Evolutionary conservation across 2,888 invertebrate species (phyloP), one percentile per base, ranked within the genome.

Genomic region (Platerodrilus igneus): DNA sequence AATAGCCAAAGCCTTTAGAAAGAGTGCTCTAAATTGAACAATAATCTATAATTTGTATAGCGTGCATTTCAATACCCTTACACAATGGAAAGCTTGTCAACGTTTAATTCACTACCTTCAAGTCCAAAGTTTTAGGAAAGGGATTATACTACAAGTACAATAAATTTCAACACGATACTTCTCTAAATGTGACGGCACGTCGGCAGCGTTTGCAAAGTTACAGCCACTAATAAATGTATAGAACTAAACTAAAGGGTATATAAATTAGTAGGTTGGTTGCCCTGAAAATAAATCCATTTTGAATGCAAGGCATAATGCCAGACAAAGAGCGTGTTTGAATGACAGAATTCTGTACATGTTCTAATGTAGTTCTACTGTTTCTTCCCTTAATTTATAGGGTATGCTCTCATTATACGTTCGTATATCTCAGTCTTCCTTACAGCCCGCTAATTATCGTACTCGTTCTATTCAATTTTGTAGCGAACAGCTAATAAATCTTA

Each of bases 381-480:
- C 53, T 56, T 55, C 54, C 49, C 49, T 51, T 58, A 62, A 62
- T 62, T 62, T 62, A 62, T 60, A 57, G 59, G 47, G 57, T 56
- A 56, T 58, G 59, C 60, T 59, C 56, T 56, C 59, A 59, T 60
- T 62, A 62, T 60, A 58, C 57, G 55, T 59, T 56, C 53, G 47
- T 49, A 55, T 50, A 53, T 54, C 57, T 53, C 53, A 48, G 50
- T 48, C 53, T 43, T 37, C 46, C 54, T 52, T 53, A 53, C 53
- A 55, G 55, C 52, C 57, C 56, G 56, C 60, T 61, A 61, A 61
- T 61, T 60, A 60, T 60, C 54, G 51, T 28, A 42, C 52, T 58
- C 57, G 52, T 58, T 58, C 56, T 57, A 60, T 59, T 60, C 58
- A 60, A 60, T 60, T 59, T 56, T 57, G 51, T 49, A 52, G 37